Percentiles rank a stretch among this genome's conserved stretches.
Evolutionary conservation across 2,888 invertebrate species (phyloP).

Genomic region (Parnassius smintheus): DNA sequence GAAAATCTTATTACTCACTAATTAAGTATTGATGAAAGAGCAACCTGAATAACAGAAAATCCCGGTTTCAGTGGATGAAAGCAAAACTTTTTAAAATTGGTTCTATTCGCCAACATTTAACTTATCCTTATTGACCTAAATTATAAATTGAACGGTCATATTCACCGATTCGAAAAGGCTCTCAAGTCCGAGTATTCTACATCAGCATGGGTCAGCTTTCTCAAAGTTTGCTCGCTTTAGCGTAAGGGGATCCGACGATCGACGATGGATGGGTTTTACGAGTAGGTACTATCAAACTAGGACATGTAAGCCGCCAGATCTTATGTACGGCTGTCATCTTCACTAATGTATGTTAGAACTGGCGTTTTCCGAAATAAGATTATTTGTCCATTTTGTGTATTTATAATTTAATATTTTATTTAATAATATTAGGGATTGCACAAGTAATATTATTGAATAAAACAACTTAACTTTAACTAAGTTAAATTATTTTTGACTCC

Average conservation of each 20-base stretch:
- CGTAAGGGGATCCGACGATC: slow-evolving; percentile 18
- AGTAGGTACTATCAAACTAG: slow-evolving; percentile 22
- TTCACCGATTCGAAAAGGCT: background rate
- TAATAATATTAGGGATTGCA: too few species aligned
- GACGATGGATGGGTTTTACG: slow-evolving; percentile 25
- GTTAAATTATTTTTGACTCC: too few species aligned
- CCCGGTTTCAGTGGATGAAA: too few species aligned
- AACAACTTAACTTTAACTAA: too few species aligned
- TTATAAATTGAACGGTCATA: slow-evolving; percentile 9
- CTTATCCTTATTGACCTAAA: slow-evolving; percentile 7
- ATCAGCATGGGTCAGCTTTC: slow-evolving; percentile 30
- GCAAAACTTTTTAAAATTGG: background rate
- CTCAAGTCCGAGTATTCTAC: slow-evolving; percentile 22
- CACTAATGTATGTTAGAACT: slow-evolving; percentile 9
- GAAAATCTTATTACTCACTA: too few species aligned
- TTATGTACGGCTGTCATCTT: slow-evolving; percentile 21
- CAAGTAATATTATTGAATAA: too few species aligned
- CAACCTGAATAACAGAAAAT: too few species aligned
- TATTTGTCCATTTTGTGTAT: background rate
- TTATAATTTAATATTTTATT: too few species aligned
- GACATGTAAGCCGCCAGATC: slow-evolving; percentile 12
- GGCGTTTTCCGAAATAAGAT: background rate
- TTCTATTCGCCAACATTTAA: background rate
- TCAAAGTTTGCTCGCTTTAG: slow-evolving; percentile 23
- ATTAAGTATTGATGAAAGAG: too few species aligned